Percentiles rank a stretch among this genome's conserved stretches.
Conservation (phyloP, 2,888 invertebrate genomes). For the Pycnomerus fuliginosus region DNA sequence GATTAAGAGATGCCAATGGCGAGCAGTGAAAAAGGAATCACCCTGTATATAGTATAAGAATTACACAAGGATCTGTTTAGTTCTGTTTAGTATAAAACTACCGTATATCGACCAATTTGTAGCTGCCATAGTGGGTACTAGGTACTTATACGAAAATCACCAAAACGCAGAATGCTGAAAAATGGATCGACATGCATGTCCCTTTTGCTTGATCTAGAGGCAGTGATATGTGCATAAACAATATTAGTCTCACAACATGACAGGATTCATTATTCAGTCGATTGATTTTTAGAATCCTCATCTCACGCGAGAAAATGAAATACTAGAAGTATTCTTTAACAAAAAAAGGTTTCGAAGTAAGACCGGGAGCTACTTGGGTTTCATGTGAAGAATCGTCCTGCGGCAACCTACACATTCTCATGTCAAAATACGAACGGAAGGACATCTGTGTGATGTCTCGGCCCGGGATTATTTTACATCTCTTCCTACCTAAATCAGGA, state of each 20-base stretch:
- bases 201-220: not conserved
- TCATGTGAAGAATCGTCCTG: slow-evolving; percentile 13
- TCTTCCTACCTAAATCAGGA: too few relatives aligned
- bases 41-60: too few relatives aligned
- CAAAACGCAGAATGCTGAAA: too few relatives aligned
- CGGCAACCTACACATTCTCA: slow-evolving; percentile 10
- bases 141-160: too few relatives aligned
- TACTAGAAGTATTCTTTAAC: slow-evolving; percentile 1
- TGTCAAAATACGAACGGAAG: slow-evolving; percentile 4
- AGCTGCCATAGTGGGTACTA: too few relatives aligned
- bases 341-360: slow-evolving; percentile 15
- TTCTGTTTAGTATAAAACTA: too few relatives aligned
- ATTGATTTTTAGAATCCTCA: too few relatives aligned
- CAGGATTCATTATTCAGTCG: too few relatives aligned
- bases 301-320: slow-evolving; percentile 3
- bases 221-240: not conserved
- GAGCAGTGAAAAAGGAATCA: too few relatives aligned
- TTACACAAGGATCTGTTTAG: too few relatives aligned
- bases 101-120: too few relatives aligned
- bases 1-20: too few relatives aligned
- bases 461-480: slow-evolving; percentile 17
- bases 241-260: not conserved
- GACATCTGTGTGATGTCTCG: slow-evolving; percentile 7
- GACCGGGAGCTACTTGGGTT: slow-evolving; percentile 19
- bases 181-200: not conserved